Percentiles rank a stretch among this genome's conserved stretches.
Conservation (phyloP, 1,140 invertebrate genomes). For the Stegodyphus mimosarum region DNA sequence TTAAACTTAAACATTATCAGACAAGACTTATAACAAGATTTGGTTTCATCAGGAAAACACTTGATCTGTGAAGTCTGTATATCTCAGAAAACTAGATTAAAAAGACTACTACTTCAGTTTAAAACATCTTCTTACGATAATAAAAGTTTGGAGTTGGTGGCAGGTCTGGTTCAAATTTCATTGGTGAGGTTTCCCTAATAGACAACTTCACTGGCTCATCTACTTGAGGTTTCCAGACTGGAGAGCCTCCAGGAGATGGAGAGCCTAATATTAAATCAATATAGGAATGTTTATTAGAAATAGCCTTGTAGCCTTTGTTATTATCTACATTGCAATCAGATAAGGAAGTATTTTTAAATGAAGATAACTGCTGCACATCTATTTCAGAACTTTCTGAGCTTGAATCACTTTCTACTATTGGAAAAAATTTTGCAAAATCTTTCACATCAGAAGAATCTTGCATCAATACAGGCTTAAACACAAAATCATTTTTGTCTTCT, state of each 20-base stretch:
- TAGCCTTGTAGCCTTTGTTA: neutral
- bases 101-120: no score
- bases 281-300: constrained; percentile 6
- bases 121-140: constrained; percentile 48
- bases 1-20: no score
- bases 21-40: no score
- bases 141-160: constrained; percentile 26
- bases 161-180: constrained; percentile 16
- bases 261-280: constrained; percentile 7
- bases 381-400: no score
- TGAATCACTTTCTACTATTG: neutral
- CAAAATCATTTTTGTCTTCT: constrained; percentile 3
- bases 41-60: no score
- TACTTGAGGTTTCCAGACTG: constrained; percentile 10
- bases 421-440: constrained; percentile 24
- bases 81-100: no score
- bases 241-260: constrained; percentile 32
- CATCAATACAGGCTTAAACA: constrained; percentile 31
- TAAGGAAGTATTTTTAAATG: no score
- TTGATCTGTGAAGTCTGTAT: no score
- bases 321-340: neutral
- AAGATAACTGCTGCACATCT: no score
- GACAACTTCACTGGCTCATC: no score
- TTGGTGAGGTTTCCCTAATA: neutral
- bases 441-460: neutral